Base-by-base conservation (phyloP, 2,113 vertebrate genomes). In the Megaceryle maxima region DNA sequence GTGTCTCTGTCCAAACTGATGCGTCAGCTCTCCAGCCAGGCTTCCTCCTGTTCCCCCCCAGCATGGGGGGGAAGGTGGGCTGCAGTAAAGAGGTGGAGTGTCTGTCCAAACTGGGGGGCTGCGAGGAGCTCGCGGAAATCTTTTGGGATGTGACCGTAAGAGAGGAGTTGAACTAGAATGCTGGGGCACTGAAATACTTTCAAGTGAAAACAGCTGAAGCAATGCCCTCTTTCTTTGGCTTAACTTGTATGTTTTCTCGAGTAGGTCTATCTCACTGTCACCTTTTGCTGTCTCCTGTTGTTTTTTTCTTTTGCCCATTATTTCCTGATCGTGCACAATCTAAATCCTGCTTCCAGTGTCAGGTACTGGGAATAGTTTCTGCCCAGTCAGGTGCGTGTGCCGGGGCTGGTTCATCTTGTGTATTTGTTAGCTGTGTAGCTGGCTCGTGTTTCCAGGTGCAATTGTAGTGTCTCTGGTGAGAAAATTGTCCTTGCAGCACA, bases 381-480 rank as follows among this genome's bases (percentile, higher is more conserved):
- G 55, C 48, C 28, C 11, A 18, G 6, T 20, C 35, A 5, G 12
- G 18, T 29, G 2, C 4, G 26, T 9, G 26, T 60, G 53, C 67
- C 8, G 3, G 13, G 31, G n/a, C 6, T n/a, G 22, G 9, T 33
- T 22, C 4, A 0, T 25, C 18, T 33, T 29, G 9, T 11, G 7
- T 28, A 60, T 28, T 8, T 7, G 13, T 28, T 31, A 14, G 43
- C 18, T 6, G 0, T 26, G 31, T 57, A 25, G 44, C 77, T n/a
- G 22, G 5, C 41, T 60, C 4, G 0, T 9, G 13, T 37, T 55
- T 43, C 39, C 24, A 25, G 43, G 8, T 72, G 44, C 57, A 43
- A 1, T 1, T 37, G 25, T 22, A 35, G 39, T 18, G 13, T 29
- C 50, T 46, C 5, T 6, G 39, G 29, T 10, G 55, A 56, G 77